These are phyloP conservation scores for Hormiphora californensis DNA, from an alignment of 37 sponge, comb jelly and placozoan genomes.

Conservation along the genomic window DNA sequence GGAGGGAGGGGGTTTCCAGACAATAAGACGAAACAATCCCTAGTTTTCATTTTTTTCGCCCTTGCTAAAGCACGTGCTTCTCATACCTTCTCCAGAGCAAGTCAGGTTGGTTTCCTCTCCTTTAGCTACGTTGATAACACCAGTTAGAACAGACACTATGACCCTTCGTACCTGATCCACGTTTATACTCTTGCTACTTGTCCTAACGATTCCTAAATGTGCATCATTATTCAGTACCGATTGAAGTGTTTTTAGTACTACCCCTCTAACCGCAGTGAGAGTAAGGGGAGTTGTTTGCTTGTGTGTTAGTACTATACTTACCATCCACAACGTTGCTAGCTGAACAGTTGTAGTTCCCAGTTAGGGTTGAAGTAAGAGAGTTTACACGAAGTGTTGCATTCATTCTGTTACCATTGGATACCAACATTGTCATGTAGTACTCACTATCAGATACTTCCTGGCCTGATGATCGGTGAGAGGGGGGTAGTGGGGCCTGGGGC, in stretches of 20 bases:
- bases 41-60: too few relatives aligned
- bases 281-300: background rate
- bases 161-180: background rate
- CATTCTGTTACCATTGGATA: background rate
- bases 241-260: too few relatives aligned
- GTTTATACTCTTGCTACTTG: background rate
- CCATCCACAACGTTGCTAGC: background rate
- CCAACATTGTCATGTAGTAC: background rate
- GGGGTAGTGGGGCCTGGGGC: too few relatives aligned
- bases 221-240: background rate
- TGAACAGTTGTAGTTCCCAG: background rate
- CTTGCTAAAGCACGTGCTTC: too few relatives aligned
- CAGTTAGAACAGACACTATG: background rate
- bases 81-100: constrained; percentile 26
- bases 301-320: background rate
- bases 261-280: too few relatives aligned
- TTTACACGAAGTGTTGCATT: background rate
- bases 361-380: background rate
- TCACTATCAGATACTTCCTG: background rate
- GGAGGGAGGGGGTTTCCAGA: constrained; percentile 7
- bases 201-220: background rate
- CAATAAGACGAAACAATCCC: too few relatives aligned
- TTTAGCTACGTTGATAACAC: background rate
- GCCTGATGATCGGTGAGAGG: too few relatives aligned
- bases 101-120: background rate